A percentile compares a stretch with the other conserved stretches of the same genome.
These are phyloP conservation scores for Meloidogyne exigua DNA, from an alignment of 1,140 invertebrate genomes.

Conservation along the genomic window DNA sequence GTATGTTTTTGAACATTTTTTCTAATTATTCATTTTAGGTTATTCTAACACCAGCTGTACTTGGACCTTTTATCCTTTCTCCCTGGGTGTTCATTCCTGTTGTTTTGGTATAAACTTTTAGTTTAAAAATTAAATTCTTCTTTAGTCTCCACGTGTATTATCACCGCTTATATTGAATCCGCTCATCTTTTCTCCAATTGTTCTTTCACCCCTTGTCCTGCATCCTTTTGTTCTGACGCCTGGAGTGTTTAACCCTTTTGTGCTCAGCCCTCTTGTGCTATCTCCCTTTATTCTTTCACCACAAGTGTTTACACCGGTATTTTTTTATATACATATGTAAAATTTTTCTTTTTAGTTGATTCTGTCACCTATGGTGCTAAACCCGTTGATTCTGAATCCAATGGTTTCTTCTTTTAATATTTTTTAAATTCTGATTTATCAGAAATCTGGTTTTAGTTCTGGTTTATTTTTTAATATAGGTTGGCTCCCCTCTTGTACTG, in stretches of 20 bases:
- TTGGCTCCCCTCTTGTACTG: constrained; percentile 36
- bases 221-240: constrained; percentile 38
- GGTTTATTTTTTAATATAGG: constrained; percentile 41
- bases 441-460: no score
- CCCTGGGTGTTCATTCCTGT: constrained; percentile 57
- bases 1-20: not conserved
- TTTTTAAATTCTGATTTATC: constrained; percentile 28
- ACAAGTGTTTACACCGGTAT: constrained; percentile 43
- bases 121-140: constrained; percentile 31
- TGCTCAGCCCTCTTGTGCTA: constrained; percentile 41
- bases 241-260: constrained; percentile 37
- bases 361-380: constrained; percentile 38
- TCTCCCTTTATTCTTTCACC: constrained; percentile 51
- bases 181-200: constrained; percentile 37
- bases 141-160: constrained; percentile 45
- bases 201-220: constrained; percentile 38
- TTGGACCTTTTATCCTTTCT: constrained; percentile 51
- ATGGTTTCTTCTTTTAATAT: no score
- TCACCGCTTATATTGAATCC: constrained; percentile 41
- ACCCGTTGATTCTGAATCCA: constrained; percentile 45
- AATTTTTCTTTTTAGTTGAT: not conserved
- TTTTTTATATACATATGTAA: no score
- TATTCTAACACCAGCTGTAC: constrained; percentile 51
- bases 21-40: constrained; percentile 7
- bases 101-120: constrained; percentile 30